A percentile compares a stretch with the other conserved stretches of the same genome.
These are phyloP conservation scores for Scaptodrosophila latifasciaeformis DNA, from an alignment of 2,888 invertebrate species.

Conservation along the genomic window DNA sequence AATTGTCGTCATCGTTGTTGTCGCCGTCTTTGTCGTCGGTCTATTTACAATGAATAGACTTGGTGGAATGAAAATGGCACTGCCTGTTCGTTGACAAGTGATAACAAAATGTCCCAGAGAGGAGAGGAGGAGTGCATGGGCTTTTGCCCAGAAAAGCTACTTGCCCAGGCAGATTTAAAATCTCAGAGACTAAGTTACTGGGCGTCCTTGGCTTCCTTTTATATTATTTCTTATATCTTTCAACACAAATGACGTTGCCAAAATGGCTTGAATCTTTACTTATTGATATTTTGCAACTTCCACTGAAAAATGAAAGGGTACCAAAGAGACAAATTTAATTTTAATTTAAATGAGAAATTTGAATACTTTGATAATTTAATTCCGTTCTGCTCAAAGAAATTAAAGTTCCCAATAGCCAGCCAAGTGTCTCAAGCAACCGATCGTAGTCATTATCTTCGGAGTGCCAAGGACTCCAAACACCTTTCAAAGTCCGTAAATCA, in stretches of 20 bases:
- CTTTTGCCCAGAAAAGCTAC: too few relatives aligned
- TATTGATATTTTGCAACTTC: conserved; percentile 32
- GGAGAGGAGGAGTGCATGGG: conserved; percentile 29
- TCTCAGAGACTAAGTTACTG: too few relatives aligned
- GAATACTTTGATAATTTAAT: too few relatives aligned
- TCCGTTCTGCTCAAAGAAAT: too few relatives aligned
- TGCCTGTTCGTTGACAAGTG: conserved; percentile 49
- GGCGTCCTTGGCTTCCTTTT: conserved; percentile 55
- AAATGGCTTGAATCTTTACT: conserved; percentile 19
- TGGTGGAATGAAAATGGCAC: conserved; percentile 17
- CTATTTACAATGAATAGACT: background rate
- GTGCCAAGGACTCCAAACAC: too few relatives aligned
- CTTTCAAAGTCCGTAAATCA: too few relatives aligned
- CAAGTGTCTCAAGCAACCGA: too few relatives aligned
- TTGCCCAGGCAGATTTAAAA: background rate
- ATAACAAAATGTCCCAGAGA: conserved; percentile 62
- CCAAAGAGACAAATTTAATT: too few relatives aligned
- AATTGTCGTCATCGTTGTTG: too few relatives aligned
- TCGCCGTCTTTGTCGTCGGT: background rate
- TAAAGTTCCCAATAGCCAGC: too few relatives aligned
- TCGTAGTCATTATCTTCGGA: too few relatives aligned
- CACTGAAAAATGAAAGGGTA: conserved; percentile 52
- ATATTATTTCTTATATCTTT: background rate
- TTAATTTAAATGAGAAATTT: too few relatives aligned
- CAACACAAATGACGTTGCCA: conserved; percentile 36